A percentile compares a stretch with the other conserved stretches of the same genome.
Conservation (phyloP, 2,888 invertebrate genomes). For the Hirtodrosophila duncani region DNA sequence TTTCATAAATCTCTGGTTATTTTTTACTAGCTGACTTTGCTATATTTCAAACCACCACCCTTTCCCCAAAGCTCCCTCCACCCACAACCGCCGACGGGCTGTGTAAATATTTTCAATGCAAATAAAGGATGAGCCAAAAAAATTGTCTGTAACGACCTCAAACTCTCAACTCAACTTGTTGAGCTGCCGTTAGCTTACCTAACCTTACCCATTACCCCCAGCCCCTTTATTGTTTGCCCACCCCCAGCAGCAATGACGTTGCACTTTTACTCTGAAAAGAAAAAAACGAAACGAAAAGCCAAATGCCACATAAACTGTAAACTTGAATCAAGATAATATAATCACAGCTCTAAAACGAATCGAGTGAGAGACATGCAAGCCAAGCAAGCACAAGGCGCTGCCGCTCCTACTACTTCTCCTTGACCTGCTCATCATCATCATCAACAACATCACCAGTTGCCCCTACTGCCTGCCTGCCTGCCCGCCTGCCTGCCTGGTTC, state of each 20-base stretch:
- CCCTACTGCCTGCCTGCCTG: no score
- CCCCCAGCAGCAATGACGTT: conserved; percentile 38
- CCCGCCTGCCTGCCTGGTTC: no score
- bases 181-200: conserved; percentile 15
- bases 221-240: conserved; percentile 1
- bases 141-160: conserved; percentile 49
- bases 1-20: conserved; percentile 23
- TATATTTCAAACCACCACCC: conserved; percentile 8
- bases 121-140: conserved; percentile 57
- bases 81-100: conserved; percentile 36
- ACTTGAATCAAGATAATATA: conserved; percentile 65
- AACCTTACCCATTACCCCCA: conserved; percentile 20
- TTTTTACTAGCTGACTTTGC: conserved; percentile 23
- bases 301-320: conserved; percentile 43
- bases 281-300: conserved; percentile 8
- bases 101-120: conserved; percentile 67
- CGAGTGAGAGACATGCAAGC: conserved; percentile 49
- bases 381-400: conserved; percentile 4
- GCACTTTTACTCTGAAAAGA: conserved; percentile 41
- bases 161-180: conserved; percentile 34
- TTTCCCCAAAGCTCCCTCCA: not conserved
- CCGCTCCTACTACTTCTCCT: not conserved
- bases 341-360: conserved; percentile 64
- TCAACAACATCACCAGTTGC: no score
- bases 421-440: no score